Evolutionary conservation across 2,888 invertebrate genomes (phyloP), one percentile per base, ranked within the genome.

Genomic region (Hylaea fasciaria): DNA sequence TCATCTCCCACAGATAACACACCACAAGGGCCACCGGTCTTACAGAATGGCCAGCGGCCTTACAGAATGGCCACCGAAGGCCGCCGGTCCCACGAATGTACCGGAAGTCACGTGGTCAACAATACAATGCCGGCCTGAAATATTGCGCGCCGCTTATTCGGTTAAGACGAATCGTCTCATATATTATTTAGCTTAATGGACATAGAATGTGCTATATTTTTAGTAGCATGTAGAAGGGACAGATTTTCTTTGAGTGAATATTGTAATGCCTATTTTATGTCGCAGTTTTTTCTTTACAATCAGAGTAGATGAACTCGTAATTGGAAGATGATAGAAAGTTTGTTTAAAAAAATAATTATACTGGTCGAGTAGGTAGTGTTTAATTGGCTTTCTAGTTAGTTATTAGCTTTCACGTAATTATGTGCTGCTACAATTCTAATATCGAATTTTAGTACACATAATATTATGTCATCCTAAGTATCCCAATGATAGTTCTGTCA

Each of bases 91-190:
- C 50, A 12, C 29, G 35, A 57, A 16, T 12, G 35, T 45, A 78
- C 80, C 87, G 87, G 88, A 89, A 88, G 80, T 79, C 78, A 72
- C 77, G 73, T 66, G 62, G 74, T 70, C 73, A 76, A 74, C 73
- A 76, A 77, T 76, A 83, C 83, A 82, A 82, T 77, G 77, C 75
- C 57, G 69, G 50, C 63, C 49, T 85, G 80, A 87, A 81, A 81
- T 87, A 89, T 86, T 83, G 78, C 83, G 73, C 74, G 75, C 77
- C 80, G 80, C 80, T 84, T 85, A 86, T 86, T 86, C 81, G 83
- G 85, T 78, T 73, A 79, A 86, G 89, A 90, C 83, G 79, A 88
- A 89, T 89, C 81, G 84, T 77, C 84, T 83, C 87, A 86, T 88
- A 87, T 87, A 87, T 89, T 87, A 88, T 83, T 83, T 85, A 85